Evolutionary conservation across 2,797 vertebrate species (phyloP).

Genomic region (Arrhamphus sclerolepis): DNA sequence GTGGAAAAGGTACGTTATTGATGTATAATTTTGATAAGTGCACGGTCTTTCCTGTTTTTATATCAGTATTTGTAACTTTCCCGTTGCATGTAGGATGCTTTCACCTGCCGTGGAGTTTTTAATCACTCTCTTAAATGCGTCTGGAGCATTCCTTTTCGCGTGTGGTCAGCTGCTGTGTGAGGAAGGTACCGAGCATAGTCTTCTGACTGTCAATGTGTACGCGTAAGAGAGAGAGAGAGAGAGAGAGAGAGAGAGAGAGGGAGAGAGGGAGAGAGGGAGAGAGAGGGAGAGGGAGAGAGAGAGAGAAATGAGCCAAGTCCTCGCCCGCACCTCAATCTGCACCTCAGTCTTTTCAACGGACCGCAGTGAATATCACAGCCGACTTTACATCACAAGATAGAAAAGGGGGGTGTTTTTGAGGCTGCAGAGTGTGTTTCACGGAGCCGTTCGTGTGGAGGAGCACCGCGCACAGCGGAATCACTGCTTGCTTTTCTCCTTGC

Average conservation of each 20-base stretch:
- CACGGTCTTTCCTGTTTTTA: background rate
- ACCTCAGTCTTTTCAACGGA: slow-evolving; percentile 57
- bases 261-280: slow-evolving; percentile 15
- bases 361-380: slow-evolving; percentile 50
- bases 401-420: slow-evolving; percentile 17
- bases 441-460: slow-evolving; percentile 25
- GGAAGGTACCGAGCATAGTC: slow-evolving; percentile 18
- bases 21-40: no score
- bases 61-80: background rate
- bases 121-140: slow-evolving; percentile 18
- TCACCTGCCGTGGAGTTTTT: slow-evolving; percentile 15
- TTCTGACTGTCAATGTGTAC: slow-evolving; percentile 25
- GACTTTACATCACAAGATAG: slow-evolving; percentile 31
- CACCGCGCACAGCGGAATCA: slow-evolving; percentile 29
- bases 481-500: slow-evolving; percentile 35
- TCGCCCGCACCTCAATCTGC: slow-evolving; percentile 57
- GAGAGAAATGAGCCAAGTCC: slow-evolving; percentile 26
- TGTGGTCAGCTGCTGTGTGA: slow-evolving; percentile 26
- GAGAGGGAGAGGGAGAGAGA: slow-evolving; percentile 21
- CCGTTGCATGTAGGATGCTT: background rate
- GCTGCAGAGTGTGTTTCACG: slow-evolving; percentile 20
- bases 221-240: slow-evolving; percentile 21
- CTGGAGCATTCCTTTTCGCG: slow-evolving; percentile 23
- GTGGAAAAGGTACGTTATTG: no score
- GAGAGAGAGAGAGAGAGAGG: slow-evolving; percentile 17